Evolutionary conservation across 2,888 invertebrate genomes (phyloP), one percentile per base, ranked within the genome.

Genomic region (Eutolmus rufibarbis): DNA sequence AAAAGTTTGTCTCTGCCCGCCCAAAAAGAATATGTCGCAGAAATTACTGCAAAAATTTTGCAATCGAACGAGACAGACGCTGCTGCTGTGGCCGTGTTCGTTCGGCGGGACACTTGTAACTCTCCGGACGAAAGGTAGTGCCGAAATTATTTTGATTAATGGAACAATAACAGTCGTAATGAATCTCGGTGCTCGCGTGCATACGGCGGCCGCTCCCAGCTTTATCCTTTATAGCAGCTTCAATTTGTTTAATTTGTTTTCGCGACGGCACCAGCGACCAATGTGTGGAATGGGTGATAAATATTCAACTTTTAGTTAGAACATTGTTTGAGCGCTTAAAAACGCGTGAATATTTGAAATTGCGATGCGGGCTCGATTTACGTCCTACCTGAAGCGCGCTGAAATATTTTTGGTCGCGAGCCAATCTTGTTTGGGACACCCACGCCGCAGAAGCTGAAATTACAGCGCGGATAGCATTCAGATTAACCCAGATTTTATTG

Each of bases 121-220:
- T 82, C 66, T 82, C 82, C 66, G 40, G 37, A 57, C 34, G 82
- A 37, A 34, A 57, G 37, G 57, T 82, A 82, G 57, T 16, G 37
- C 37, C 57, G 82, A 82, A 82, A 82, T 57, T 82, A 82, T 82
- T 82, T 82, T 82, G 82, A 82, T 82, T 82, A 82, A 82, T 82
- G 82, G 82, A 82, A 82, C 51, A 82, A 82, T 82, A 82, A 82
- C 82, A 57, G 82, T 82, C 82, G 82, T 66, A 57, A 66, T 56
- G 66, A 66, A 82, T 82, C 66, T 82, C 57, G 9, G 57, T 12
- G 19, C 9, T 82, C 16, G 34, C 34, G 57, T 82, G 57, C 82
- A 82, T 82, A 16, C 66, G 66, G 9, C 9, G 66, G 2, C 66
- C 66, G 19, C 66, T 14, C 66, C 23, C 51, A 51, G n/a, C n/a